Base-by-base conservation (phyloP, 2,113 vertebrate genomes). In the Chloropsis hardwickii region DNA sequence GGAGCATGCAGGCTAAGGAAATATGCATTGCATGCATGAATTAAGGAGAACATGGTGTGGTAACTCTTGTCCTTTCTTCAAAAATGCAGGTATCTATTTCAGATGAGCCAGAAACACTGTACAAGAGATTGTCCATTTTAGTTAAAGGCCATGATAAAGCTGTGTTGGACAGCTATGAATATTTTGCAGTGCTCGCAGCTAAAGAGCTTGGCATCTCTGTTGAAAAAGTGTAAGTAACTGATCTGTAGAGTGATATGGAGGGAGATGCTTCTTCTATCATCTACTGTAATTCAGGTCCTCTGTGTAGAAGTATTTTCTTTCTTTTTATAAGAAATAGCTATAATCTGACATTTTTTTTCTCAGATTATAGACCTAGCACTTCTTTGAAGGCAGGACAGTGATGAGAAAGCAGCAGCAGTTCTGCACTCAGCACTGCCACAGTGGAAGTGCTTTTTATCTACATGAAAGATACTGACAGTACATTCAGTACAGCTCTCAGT, bases 121-220 rank as follows among this genome's bases (percentile, higher is more conserved):
- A 99, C 92, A 99, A 99, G 97, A 99, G 97, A 76, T 90, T 99
- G 81, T 98, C 98, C 1, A 96, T 99, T 94, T 93, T 99, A 96
- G 98, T 99, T 76, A 99, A 99, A 98, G 98, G 98, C 83, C 99
- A 99, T 0, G 99, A 99, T 97, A 98, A 89, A 80, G 94, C 99
- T 9, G 99, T 99, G 35, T 94, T 99, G 97, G 98, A 99, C 96
- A 99, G 99, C 96, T 99, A 99, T 18, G 98, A 99, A 86, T 99
- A 98, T 86, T 99, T 99, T 71, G 98, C 98, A 10, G 98, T 98
- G 37, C 97, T 99, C 96, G 98, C 99, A 69, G 99, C 99, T 37
- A 97, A 98, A 86, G 99, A 99, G 96, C 98, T 99, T 82, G 99
- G 98, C 54, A 97, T 99, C 80, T 98, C 93, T 66, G 33, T 99